Evolutionary conservation across 1,140 invertebrate genomes (phyloP), one percentile per base, ranked within the genome.

Genomic region (Chrysoperla carnea): DNA sequence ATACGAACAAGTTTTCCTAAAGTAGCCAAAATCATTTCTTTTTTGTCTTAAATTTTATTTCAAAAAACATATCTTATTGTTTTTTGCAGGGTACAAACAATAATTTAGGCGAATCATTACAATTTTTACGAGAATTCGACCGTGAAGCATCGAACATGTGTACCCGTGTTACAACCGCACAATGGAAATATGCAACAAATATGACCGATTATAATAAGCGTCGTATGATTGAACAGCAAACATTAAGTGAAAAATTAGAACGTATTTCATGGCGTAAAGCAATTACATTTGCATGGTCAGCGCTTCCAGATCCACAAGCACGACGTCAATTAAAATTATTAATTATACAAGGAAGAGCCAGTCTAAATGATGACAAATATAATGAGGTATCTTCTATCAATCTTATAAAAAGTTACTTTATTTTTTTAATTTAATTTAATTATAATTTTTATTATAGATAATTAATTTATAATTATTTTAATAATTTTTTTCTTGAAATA

Each of bases 181-280:
- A 81, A 48, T 87, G 83, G 82, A 70, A 71, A 44, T 87, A 79
- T 48, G 75, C 75, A 8, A 85, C 80, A 6, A 87, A 87, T 55
- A 75, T 84, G 36, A 84, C 81, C 0, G 78, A 81, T 42, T 52
- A 53, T 23, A 84, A 82, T 59, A 69, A 73, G 23, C 65, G 74
- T 9, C 64, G 70, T 50, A 84, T 84, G 81, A 69, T 75, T 3
- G 78, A 81, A 38, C 73, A 78, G 42, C 72, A 83, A 58, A 68
- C 70, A 6, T 51, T 78, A 7, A 76, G 75, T 52, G 61, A 73
- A 27, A 81, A 82, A 60, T 82, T 84, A 46, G 78, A 82, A 39
- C 63, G 76, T 48, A 61, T 78, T 0, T 81, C 79, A 0, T 84
- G 80, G 79, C 67, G 71, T 36, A 76, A 76, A 56, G 77, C 78